Base-by-base conservation (phyloP, 2,888 invertebrate species). In the Busseola fusca region DNA sequence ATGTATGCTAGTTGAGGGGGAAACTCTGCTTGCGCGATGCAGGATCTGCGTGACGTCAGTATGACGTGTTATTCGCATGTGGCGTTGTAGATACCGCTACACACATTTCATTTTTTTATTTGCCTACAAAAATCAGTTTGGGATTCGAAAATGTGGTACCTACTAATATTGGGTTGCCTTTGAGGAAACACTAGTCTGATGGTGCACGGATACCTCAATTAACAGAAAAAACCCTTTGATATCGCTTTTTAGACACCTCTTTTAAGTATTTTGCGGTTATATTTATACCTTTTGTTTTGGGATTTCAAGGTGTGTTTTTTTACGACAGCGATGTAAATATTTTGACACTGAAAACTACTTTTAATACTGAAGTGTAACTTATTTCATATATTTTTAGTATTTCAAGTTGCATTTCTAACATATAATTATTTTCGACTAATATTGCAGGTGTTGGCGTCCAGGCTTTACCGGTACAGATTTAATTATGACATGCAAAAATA, bases 171-270 rank as follows among this genome's bases (percentile, higher is more conserved):
- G 6, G 14, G 3, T 40, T 34, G 5, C 40, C 63, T 72, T 72
- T 72, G 56, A 25, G 30, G 18, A 63, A 72, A 63, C 25, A 30
- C 37, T 12, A 30, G 7, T 3, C n/a, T 37, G 21, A 25, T 30
- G 3, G 7, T 27, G 2, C 40, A 56, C 25, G 40, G 21, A 3
- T 25, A 7, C n/a, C n/a, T n/a, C n/a, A 34, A 34, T 56, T 45
- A 40, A 40, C 45, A 48, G 6, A 56, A 62, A 56, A 60, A 56
- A 6, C 16, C 25, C 72, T 72, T 72, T 72, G 63, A 72, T 14
- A 10, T 57, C 48, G 21, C 25, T 14, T 48, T 63, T 57, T 63
- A 63, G 16, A 14, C 40, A n/a, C 48, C 30, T 14, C 21, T 54
- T 64, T 64, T 37, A 42, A 40, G 25, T 34, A 64, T 14, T 72